A percentile compares a stretch with the other conserved stretches of the same genome.
phyloP scores from a whole-genome alignment of 2,797 vertebrate genomes.

The Bovichtus variegatus region DNA sequence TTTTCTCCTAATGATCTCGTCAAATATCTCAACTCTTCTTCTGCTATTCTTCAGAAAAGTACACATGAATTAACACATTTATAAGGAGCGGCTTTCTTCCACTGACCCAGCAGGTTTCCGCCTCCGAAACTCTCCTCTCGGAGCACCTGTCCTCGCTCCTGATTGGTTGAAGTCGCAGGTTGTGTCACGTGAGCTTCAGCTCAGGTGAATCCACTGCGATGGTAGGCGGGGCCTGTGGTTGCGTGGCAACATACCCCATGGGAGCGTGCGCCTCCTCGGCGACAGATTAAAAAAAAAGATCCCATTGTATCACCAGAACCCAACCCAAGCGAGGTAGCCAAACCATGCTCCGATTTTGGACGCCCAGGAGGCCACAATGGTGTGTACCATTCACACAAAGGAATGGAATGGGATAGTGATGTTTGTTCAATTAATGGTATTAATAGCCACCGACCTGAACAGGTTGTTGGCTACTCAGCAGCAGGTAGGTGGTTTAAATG shows the following conservation, averaged over 20 bases:
- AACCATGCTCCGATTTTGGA: slow-evolving; percentile 25
- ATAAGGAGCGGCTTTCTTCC: slow-evolving; percentile 59
- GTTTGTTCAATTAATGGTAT: slow-evolving; percentile 1
- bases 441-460: slow-evolving; percentile 3
- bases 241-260: slow-evolving; percentile 71
- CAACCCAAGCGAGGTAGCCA: slow-evolving; percentile 58
- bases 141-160: slow-evolving; percentile 79
- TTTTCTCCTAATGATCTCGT: not conserved
- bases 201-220: slow-evolving; percentile 71
- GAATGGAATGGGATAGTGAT: slow-evolving; percentile 17
- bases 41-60: not conserved
- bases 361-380: slow-evolving; percentile 3
- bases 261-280: slow-evolving; percentile 54
- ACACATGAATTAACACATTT: slow-evolving; percentile 49
- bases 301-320: slow-evolving; percentile 64
- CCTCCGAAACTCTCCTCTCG: slow-evolving; percentile 82
- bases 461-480: not conserved
- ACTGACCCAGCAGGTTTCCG: slow-evolving; percentile 78
- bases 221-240: slow-evolving; percentile 67
- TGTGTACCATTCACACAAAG: slow-evolving; percentile 5
- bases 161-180: slow-evolving; percentile 71
- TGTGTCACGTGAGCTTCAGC: slow-evolving; percentile 67
- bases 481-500: not conserved
- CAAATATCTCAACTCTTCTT: not conserved
- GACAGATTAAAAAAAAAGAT: slow-evolving; percentile 37